Base-by-base conservation (phyloP, 2,113 vertebrate genomes). In the Spea multiplicata region DNA sequence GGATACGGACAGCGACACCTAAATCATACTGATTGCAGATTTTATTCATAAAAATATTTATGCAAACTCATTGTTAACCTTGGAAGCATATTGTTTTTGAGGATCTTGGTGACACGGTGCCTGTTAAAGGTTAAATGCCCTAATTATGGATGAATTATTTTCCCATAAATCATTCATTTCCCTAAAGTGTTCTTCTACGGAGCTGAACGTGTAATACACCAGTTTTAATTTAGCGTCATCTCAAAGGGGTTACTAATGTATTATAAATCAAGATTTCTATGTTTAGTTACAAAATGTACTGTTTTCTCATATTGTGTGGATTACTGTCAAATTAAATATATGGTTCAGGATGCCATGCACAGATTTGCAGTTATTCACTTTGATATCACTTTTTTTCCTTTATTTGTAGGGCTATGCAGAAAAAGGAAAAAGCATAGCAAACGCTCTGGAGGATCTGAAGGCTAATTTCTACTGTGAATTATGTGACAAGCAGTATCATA, bases 401-500 rank as follows among this genome's bases (percentile, higher is more conserved):
- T 75, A 83, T 86, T 88, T 71, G 30, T 88, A 99, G 97, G 95
- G 97, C 87, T 92, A 93, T 82, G 88, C 94, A 79, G 95, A 96
- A 88, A 94, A 93, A 78, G 93, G 94, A 82, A 94, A 91, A 86
- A 87, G 94, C 86, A 91, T 96, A 88, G 90, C 94, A 75, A 97
- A 93, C 83, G 93, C 96, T 82, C 89, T 94, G 84, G 96, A 96
- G 86, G 96, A 99, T 81, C 91, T 95, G 86, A 99, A 98, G 83
- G 93, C 97, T 12, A 95, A 97, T 84, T 99, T 98, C 91, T 99
- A 98, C 91, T 99, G 97, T 86, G 96, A 98, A 92, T 91, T 99
- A 66, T 99, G 97, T 88, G 95, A 98, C 91, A 99, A 99, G 88
- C 97, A 99, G 92, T 99, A 99, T 88, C 95, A 97, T 90, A 95